Percentiles rank a stretch among this genome's conserved stretches.
Evolutionary conservation across 2,888 invertebrate species (phyloP).

Genomic region (Pecten maximus): DNA sequence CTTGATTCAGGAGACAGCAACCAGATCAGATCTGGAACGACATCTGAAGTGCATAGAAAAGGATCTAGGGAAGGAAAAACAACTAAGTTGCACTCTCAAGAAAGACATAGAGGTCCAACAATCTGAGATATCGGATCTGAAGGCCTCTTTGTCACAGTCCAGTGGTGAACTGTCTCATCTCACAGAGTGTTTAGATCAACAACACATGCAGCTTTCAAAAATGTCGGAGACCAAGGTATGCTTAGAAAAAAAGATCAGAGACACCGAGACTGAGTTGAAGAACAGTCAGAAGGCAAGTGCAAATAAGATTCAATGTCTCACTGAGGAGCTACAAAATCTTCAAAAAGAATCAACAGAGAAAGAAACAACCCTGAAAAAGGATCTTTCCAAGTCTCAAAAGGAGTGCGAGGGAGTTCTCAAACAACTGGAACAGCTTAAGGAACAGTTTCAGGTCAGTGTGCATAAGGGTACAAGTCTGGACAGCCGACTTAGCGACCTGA

Average conservation of each 20-base stretch:
- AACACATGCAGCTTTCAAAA: background rate
- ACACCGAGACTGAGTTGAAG: conserved; percentile 9
- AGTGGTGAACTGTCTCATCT: background rate
- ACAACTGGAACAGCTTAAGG: conserved; percentile 10
- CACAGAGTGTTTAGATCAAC: conserved; percentile 32
- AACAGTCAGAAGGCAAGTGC: background rate
- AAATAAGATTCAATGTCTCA: conserved; percentile 44
- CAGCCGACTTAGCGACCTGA: background rate
- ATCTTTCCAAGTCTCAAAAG: conserved; percentile 28
- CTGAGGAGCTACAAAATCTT: conserved; percentile 50
- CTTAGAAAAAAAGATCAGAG: background rate
- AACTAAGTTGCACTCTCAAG: conserved; percentile 36
- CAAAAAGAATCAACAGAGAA: conserved; percentile 49
- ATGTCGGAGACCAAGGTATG: background rate
- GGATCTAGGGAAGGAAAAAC: conserved; percentile 15
- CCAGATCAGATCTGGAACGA: background rate
- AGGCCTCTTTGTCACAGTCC: background rate
- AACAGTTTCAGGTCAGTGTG: conserved; percentile 37
- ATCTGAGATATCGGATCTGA: background rate
- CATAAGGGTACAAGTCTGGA: background rate
- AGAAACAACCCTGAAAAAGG: conserved; percentile 38
- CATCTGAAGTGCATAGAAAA: background rate
- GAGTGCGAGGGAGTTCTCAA: conserved; percentile 18
- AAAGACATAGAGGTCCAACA: conserved; percentile 37
- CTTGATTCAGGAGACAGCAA: background rate